These are phyloP conservation scores for Drosophila antonietae DNA, from an alignment of 2,888 invertebrate species.

Conservation along the genomic window DNA sequence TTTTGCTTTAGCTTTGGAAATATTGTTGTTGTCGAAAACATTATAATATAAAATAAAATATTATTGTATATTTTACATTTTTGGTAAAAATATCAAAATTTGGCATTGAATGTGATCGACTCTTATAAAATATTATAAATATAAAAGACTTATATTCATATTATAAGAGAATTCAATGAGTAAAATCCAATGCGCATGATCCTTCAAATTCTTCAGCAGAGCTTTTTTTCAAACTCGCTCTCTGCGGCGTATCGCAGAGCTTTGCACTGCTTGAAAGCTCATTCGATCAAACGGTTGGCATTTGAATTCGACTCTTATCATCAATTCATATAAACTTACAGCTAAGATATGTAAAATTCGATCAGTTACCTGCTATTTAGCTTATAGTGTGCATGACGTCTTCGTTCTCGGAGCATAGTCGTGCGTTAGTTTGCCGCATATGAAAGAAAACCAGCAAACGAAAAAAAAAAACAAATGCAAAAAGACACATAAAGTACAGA, in stretches of 20 bases:
- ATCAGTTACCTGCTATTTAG: slow-evolving; percentile 91
- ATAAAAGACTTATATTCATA: neutral
- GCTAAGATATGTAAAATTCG: slow-evolving; percentile 24
- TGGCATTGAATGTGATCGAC: neutral
- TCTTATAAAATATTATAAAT: neutral
- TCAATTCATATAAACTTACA: slow-evolving; percentile 17
- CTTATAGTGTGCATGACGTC: slow-evolving; percentile 94
- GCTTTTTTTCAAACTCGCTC: neutral
- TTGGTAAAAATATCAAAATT: neutral
- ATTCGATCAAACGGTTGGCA: neutral
- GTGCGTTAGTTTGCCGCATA: slow-evolving; percentile 85
- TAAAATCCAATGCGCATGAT: slow-evolving; percentile 21
- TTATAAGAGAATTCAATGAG: slow-evolving; percentile 19
- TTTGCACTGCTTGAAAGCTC: slow-evolving; percentile 50
- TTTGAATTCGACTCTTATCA: slow-evolving; percentile 27
- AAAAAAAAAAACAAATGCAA: slow-evolving; percentile 73
- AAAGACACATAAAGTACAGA: slow-evolving; percentile 51
- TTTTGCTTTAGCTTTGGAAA: no score
- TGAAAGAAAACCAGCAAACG: slow-evolving; percentile 83
- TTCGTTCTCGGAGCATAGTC: slow-evolving; percentile 93
- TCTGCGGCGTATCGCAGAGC: slow-evolving; percentile 8
- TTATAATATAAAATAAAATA: neutral
- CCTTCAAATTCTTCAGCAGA: neutral
- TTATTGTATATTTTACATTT: neutral
- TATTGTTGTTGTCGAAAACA: no score